phyloP scores from a whole-genome alignment of 2,888 invertebrate species.

The Epinotia nisella region DNA sequence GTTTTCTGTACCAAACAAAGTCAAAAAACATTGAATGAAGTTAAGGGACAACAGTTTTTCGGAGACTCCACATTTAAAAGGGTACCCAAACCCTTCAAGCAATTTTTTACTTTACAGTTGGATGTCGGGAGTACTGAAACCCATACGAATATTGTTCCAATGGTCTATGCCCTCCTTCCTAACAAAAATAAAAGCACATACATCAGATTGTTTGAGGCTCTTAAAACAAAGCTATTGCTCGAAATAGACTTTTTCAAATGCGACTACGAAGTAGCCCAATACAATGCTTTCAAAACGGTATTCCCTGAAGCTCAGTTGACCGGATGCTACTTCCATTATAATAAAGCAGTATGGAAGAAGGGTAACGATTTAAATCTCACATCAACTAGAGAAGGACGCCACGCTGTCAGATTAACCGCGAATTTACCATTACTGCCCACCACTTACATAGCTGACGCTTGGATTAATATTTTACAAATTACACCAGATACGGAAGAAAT shows the following conservation, averaged over 20 bases:
- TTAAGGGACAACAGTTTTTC: neutral
- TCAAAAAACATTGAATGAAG: too few relatives aligned
- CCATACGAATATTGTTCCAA: constrained; percentile 9
- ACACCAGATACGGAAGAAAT: constrained; percentile 21
- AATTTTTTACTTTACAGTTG: constrained; percentile 15
- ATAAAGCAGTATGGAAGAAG: constrained; percentile 16
- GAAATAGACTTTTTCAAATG: constrained; percentile 8
- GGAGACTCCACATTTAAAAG: constrained; percentile 22
- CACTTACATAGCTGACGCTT: constrained; percentile 20
- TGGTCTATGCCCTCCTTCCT: constrained; percentile 17
- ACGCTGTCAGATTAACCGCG: constrained; percentile 24
- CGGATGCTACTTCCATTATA: constrained; percentile 19
- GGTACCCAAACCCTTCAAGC: constrained; percentile 13
- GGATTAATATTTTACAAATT: constrained; percentile 24
- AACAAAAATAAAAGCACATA: constrained; percentile 17
- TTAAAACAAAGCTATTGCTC: constrained; percentile 9
- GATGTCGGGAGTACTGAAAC: constrained; percentile 9
- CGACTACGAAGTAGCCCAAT: neutral
- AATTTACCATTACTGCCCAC: constrained; percentile 23
- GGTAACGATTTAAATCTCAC: constrained; percentile 15
- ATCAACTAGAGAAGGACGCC: constrained; percentile 19
- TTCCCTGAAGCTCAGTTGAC: constrained; percentile 12
- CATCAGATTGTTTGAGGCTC: constrained; percentile 14
- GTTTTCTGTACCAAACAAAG: too few relatives aligned
- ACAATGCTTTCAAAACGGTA: constrained; percentile 1